These are phyloP conservation scores for Phocoena sinus DNA, from an alignment of 2,113 vertebrate species.

Conservation along the genomic window DNA sequence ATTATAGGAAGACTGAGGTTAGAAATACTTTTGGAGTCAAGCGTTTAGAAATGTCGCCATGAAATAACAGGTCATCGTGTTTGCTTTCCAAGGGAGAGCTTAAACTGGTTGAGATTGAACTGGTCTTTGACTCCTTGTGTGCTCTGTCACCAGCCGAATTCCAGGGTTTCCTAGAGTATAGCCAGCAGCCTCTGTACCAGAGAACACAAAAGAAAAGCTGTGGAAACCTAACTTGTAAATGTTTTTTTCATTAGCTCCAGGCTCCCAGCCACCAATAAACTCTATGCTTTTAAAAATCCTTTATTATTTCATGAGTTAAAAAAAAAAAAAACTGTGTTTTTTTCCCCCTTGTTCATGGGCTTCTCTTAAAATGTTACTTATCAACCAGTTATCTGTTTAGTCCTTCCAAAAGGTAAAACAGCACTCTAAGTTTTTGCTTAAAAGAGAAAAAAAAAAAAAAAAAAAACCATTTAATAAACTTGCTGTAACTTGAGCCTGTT, in stretches of 20 bases:
- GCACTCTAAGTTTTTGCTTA: conserved; percentile 42
- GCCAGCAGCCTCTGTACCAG: conserved; percentile 16
- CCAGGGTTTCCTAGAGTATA: conserved; percentile 21
- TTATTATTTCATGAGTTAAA: conserved; percentile 12
- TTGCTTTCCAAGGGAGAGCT: neutral
- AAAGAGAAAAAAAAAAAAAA: neutral
- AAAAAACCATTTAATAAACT: conserved; percentile 48
- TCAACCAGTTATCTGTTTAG: conserved; percentile 40
- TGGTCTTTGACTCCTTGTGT: neutral
- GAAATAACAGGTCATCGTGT: neutral
- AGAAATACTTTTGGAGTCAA: neutral
- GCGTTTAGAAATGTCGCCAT: neutral
- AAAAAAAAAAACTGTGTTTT: neutral
- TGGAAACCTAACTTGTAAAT: conserved; percentile 5
- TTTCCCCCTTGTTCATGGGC: neutral
- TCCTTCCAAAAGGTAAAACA: conserved; percentile 28
- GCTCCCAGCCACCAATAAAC: conserved; percentile 61
- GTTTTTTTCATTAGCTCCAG: conserved; percentile 36
- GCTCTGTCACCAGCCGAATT: neutral
- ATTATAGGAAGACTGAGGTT: neutral
- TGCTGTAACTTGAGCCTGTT: conserved; percentile 74
- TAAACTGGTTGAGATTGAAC: neutral
- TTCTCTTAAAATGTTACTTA: conserved; percentile 46
- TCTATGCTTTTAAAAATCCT: neutral
- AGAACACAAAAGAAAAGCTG: conserved; percentile 14